phyloP scores from a whole-genome alignment of 2,113 vertebrate genomes.

The Danionella cerebrum region DNA sequence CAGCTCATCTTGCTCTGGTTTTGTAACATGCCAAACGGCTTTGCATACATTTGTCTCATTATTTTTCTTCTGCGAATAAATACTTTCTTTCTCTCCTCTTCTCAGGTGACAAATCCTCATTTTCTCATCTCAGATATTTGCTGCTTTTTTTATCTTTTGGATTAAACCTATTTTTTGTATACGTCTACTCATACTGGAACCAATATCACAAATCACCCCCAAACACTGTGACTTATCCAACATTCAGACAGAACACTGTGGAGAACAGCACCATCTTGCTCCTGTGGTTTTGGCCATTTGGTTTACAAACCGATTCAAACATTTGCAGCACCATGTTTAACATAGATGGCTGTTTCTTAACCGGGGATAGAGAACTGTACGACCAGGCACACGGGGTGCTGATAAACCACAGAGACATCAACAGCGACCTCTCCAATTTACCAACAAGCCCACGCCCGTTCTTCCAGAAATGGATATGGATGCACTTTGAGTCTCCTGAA shows the following conservation, averaged over 20 bases:
- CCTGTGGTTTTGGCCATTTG: slow-evolving; percentile 78
- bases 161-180: neutral
- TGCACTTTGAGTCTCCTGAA: slow-evolving; percentile 78
- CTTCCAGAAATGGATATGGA: slow-evolving; percentile 84
- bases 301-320: slow-evolving; percentile 66
- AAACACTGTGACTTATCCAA: neutral
- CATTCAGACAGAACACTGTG: neutral
- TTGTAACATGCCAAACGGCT: too few relatives aligned
- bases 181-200: too few relatives aligned
- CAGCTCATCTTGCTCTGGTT: too few relatives aligned
- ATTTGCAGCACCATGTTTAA: slow-evolving; percentile 70
- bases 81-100: too few relatives aligned
- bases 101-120: too few relatives aligned
- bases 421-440: slow-evolving; percentile 74
- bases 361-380: slow-evolving; percentile 69
- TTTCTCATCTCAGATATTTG: neutral
- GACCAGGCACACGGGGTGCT: slow-evolving; percentile 72
- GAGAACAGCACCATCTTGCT: slow-evolving; percentile 63
- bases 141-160: neutral
- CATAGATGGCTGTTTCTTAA: slow-evolving; percentile 73
- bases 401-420: slow-evolving; percentile 76
- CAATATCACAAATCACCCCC: neutral
- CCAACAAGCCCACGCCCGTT: slow-evolving; percentile 65
- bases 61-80: too few relatives aligned
- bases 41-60: too few relatives aligned